Evolutionary conservation across 2,888 invertebrate species (phyloP), one percentile per base, ranked within the genome.

Genomic region (Diabrotica balteata): DNA sequence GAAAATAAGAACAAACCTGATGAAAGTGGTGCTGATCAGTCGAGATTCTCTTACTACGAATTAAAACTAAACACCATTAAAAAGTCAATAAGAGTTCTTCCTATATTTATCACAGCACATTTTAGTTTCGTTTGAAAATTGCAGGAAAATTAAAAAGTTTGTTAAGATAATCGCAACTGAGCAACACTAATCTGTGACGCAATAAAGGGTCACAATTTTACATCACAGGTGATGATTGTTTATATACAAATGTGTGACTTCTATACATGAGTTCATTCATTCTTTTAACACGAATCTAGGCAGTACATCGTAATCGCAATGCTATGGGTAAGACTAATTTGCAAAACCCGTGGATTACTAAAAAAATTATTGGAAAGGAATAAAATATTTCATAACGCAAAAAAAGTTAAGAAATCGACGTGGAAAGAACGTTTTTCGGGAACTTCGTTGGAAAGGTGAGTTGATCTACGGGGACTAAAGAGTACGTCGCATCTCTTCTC

Each of bases 91-190:
- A 59, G 32, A 59, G 42, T 44, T 67, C 61, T 66, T 64, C 64
- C 67, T 70, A 70, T 67, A 62, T 66, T 68, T 71, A 71, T 71
- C 70, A 71, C 70, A 71, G 70, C 70, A 68, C 70, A 43, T 65
- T 71, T 71, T 65, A 62, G 64, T 64, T 67, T 66, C 59, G 22
- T 58, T 63, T 63, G 10, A 32, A 66, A 66, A 66, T 64, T 61
- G 64, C 69, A 66, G 58, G 55, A 67, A 70, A 70, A 57, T 58
- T 58, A 70, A 61, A 44, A 66, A 63, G 59, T 68, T 53, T 54
- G 50, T 22, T 22, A 51, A 59, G 59, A 47, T 11, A 49, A 59
- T 59, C 62, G 9, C 42, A 32, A 59, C 51, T 53, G 63, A 63
- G 49, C 59, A 61, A 51, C 63, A 55, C 50, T 8, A 10, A 42